Evolutionary conservation across 2,888 invertebrate species (phyloP).

Genomic region (Erannis defoliaria): DNA sequence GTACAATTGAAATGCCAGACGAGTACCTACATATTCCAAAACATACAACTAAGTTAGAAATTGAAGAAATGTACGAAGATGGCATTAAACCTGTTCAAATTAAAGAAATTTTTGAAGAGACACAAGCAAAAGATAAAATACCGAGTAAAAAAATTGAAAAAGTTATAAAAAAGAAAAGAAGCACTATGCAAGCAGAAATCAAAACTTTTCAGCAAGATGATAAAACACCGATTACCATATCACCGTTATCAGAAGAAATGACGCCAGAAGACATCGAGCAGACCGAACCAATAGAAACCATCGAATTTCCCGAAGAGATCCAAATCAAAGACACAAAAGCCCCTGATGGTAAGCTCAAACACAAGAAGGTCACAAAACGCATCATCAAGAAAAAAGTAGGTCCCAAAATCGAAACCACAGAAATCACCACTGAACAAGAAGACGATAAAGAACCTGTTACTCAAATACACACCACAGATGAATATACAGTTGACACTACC

Average conservation of each 20-base stretch:
- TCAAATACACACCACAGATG: neutral
- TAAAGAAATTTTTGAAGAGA: conserved; percentile 17
- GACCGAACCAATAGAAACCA: conserved; percentile 48
- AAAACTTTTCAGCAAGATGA: conserved; percentile 45
- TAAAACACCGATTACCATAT: conserved; percentile 51
- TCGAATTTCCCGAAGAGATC: neutral
- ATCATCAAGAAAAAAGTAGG: conserved; percentile 68
- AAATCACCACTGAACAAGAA: conserved; percentile 71
- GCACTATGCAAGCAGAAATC: neutral
- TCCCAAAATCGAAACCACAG: conserved; percentile 62
- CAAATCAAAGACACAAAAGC: conserved; percentile 47
- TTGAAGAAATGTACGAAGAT: conserved; percentile 68
- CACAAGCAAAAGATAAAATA: neutral
- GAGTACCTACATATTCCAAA: conserved; percentile 67
- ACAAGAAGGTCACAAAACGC: conserved; percentile 48
- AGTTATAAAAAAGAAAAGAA: neutral
- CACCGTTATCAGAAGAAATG: conserved; percentile 53
- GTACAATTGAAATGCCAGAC: conserved; percentile 72
- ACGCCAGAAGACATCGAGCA: conserved; percentile 49
- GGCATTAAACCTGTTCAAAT: neutral
- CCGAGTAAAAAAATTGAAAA: neutral
- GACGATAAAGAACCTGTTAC: conserved; percentile 47
- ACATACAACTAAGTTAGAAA: conserved; percentile 60
- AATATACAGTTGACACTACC: neutral
- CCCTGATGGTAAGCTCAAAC: conserved; percentile 48